These are phyloP conservation scores for Polyodon spathula DNA, from an alignment of 2,113 vertebrate species.

Conservation along the genomic window DNA sequence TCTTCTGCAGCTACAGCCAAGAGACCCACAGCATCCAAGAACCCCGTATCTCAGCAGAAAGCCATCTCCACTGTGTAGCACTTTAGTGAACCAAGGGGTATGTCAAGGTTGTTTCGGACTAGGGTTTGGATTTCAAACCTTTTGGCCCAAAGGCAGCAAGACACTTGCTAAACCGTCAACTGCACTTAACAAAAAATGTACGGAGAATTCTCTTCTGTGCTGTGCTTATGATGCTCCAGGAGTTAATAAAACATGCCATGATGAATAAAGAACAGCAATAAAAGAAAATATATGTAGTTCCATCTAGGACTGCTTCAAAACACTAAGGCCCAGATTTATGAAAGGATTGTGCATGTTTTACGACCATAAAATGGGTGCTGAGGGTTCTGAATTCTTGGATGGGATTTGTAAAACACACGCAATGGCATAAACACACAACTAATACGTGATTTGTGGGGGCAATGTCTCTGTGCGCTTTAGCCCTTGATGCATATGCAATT, in stretches of 20 bases:
- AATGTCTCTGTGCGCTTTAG: not conserved
- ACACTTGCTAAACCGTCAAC: not conserved
- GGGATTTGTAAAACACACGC: too few species aligned
- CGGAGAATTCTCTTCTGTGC: not conserved
- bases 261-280: conserved; percentile 57
- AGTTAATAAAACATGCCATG: conserved; percentile 60
- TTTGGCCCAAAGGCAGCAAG: too few species aligned
- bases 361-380: too few species aligned
- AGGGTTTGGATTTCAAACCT: not conserved
- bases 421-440: too few species aligned
- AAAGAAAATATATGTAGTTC: conserved; percentile 56
- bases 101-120: not conserved
- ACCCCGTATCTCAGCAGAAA: not conserved
- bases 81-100: not conserved
- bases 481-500: too few species aligned
- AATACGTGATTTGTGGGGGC: too few species aligned
- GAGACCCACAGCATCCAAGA: not conserved
- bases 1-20: not conserved
- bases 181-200: not conserved
- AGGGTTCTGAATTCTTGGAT: too few species aligned
- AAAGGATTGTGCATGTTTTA: too few species aligned
- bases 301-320: conserved; percentile 36
- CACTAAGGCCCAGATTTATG: too few species aligned
- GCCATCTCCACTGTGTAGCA: not conserved
- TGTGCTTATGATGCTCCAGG: conserved; percentile 27